Conservation (phyloP, 1,140 invertebrate species). For the Aphaenogaster rudis region DNA sequence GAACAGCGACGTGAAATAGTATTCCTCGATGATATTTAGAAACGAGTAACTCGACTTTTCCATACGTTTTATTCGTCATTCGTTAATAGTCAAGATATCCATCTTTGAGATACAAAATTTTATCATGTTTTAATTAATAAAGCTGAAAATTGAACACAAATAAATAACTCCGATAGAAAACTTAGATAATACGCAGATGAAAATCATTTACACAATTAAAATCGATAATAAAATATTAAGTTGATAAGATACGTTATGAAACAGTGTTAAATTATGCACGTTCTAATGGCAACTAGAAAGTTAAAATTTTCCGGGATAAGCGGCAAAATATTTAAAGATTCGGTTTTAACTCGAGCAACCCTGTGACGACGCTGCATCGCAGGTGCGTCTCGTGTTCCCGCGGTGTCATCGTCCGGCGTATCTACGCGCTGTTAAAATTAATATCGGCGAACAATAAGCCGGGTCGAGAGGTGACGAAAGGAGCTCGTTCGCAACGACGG, state of each 20-base stretch:
- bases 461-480: constrained; percentile 56
- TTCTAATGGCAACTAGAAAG: background rate
- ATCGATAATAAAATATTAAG: background rate
- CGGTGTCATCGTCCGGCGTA: constrained; percentile 60
- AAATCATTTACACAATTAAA: background rate
- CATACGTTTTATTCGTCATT: background rate
- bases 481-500: constrained; percentile 45
- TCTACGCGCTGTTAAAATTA: constrained; percentile 62
- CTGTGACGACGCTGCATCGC: constrained; percentile 13
- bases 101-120: background rate
- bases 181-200: background rate
- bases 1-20: constrained; percentile 44
- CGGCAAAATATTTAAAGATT: background rate
- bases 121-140: background rate
- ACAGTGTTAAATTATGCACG: background rate
- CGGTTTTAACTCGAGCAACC: constrained; percentile 24
- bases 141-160: background rate
- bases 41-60: constrained; percentile 7
- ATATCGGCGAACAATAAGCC: constrained; percentile 73
- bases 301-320: background rate
- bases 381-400: constrained; percentile 64
- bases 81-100: background rate
- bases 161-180: background rate
- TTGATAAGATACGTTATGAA: background rate
- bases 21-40: constrained; percentile 18